Percentiles rank a stretch among this genome's conserved stretches.
phyloP scores from a whole-genome alignment of 2,113 vertebrate genomes.

The Tinamus guttatus region DNA sequence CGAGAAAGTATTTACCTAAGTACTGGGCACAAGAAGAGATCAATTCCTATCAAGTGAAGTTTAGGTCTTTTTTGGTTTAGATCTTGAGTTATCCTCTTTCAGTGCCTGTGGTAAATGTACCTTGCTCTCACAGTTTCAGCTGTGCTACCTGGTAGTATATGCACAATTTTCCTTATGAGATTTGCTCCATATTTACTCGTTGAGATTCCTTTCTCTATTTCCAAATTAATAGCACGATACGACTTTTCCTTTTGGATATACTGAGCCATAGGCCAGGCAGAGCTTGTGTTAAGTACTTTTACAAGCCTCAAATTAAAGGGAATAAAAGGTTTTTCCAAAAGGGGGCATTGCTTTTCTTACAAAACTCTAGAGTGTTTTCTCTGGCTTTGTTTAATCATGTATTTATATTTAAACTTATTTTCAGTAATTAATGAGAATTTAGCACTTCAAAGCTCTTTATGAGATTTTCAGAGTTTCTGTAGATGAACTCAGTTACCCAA shows the following conservation, averaged over 20 bases:
- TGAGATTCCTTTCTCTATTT: not conserved
- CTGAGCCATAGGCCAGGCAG: not conserved
- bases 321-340: not conserved
- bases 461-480: not conserved
- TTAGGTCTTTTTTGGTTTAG: not conserved
- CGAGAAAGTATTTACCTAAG: not conserved
- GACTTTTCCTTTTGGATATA: not conserved
- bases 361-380: not conserved
- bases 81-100: not conserved
- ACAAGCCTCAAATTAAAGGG: not conserved
- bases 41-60: not conserved
- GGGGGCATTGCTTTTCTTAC: slow-evolving; percentile 39
- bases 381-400: not conserved
- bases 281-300: not conserved
- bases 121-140: not conserved
- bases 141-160: not conserved
- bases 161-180: not conserved
- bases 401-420: slow-evolving; percentile 27
- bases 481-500: slow-evolving; percentile 32
- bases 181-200: not conserved
- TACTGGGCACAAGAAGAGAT: not conserved
- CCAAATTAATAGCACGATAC: not conserved
- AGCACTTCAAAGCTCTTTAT: slow-evolving; percentile 5
- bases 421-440: slow-evolving; percentile 23
- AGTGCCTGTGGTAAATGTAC: not conserved